These are phyloP conservation scores for Protonemura montana DNA, from an alignment of 2,888 invertebrate species.

Conservation along the genomic window DNA sequence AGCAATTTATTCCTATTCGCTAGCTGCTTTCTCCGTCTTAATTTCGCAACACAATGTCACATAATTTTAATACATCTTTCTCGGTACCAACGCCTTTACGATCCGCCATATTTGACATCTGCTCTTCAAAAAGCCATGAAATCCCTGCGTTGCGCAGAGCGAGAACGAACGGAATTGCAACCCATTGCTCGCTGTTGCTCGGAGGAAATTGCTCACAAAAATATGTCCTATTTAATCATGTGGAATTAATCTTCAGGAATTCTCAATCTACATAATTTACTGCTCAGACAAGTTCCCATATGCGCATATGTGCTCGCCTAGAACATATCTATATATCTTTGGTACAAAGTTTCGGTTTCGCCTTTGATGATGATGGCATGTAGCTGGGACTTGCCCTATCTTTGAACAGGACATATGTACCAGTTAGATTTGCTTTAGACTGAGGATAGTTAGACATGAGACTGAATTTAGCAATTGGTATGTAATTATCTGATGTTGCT, in stretches of 20 bases:
- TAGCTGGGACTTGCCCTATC: background rate
- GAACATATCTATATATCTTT: no score
- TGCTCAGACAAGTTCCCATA: background rate
- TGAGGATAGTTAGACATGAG: no score
- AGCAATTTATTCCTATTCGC: background rate
- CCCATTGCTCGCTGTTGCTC: background rate
- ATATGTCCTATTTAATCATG: conserved; percentile 7
- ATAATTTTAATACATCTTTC: background rate
- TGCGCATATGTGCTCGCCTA: background rate
- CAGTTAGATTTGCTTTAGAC: background rate
- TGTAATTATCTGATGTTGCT: no score
- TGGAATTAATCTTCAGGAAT: background rate
- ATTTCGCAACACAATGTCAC: background rate
- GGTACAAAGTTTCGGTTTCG: background rate
- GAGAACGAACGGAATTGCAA: background rate
- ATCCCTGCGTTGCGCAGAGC: background rate
- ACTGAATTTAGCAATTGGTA: no score
- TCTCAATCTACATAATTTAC: background rate
- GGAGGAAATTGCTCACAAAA: background rate
- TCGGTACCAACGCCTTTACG: background rate
- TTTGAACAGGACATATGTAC: background rate
- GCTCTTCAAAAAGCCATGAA: background rate
- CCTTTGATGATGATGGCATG: background rate
- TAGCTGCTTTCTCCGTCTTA: background rate
- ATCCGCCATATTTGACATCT: background rate